phyloP scores from a whole-genome alignment of 2,888 invertebrate genomes.

The Chironomus tentans region DNA sequence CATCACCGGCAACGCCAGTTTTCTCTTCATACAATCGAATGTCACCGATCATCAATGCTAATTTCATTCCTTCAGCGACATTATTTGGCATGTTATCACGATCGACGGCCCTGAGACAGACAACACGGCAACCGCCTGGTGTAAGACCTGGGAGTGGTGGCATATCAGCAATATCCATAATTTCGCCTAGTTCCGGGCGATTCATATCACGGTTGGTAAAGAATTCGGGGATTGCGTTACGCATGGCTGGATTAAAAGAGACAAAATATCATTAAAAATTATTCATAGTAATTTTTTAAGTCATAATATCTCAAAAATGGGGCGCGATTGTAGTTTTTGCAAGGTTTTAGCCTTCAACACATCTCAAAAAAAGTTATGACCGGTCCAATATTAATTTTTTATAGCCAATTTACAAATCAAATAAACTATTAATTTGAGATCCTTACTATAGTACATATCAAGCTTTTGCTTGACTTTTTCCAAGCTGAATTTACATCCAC shows the following conservation, averaged over 20 bases:
- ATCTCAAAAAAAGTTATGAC: too few species aligned
- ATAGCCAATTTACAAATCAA: too few species aligned
- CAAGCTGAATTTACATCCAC: conserved; percentile 77
- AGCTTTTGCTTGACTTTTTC: conserved; percentile 77
- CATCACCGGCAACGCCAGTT: conserved; percentile 75
- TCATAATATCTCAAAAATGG: too few species aligned
- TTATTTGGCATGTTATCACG: conserved; percentile 62
- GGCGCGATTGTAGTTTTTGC: too few species aligned
- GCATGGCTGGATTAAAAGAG: conserved; percentile 47
- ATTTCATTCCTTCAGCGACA: conserved; percentile 69
- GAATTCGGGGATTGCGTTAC: conserved; percentile 72
- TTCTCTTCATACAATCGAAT: conserved; percentile 66
- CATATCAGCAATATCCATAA: conserved; percentile 57
- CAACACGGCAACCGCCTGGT: conserved; percentile 66
- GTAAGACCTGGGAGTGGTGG: conserved; percentile 76
- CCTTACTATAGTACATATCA: conserved; percentile 68
- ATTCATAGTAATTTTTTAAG: background rate
- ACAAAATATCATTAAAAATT: background rate
- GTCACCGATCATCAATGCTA: conserved; percentile 77
- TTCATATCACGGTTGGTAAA: conserved; percentile 67
- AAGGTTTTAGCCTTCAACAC: background rate
- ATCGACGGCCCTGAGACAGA: conserved; percentile 61
- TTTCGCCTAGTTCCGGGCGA: conserved; percentile 61
- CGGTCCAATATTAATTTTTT: too few species aligned
- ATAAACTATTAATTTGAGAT: background rate